A percentile compares a stretch with the other conserved stretches of the same genome.
Evolutionary conservation across 2,888 invertebrate species (phyloP).

Genomic region (Troglohyphantes excavatus): DNA sequence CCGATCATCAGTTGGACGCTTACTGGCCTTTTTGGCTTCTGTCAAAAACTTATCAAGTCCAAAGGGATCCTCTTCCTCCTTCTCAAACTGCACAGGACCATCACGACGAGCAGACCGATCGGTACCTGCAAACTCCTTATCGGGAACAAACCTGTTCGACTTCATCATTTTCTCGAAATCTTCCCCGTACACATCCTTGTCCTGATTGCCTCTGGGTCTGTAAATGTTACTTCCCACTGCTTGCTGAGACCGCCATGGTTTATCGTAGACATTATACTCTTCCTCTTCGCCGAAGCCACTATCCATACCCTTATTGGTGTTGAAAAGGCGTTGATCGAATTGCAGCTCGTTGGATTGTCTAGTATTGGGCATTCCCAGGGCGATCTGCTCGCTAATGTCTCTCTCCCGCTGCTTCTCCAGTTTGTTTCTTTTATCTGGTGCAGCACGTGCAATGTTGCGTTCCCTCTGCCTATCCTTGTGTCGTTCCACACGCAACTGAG

Average conservation of each 20-base stretch:
- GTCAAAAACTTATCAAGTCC: slow-evolving; percentile 99
- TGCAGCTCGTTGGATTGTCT: slow-evolving; percentile 90
- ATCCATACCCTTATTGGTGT: slow-evolving; percentile 94
- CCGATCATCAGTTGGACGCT: slow-evolving; percentile 82
- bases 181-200: slow-evolving; percentile 92
- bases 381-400: slow-evolving; percentile 99
- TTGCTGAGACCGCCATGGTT: slow-evolving; percentile 96
- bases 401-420: slow-evolving; percentile 95
- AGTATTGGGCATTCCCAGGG: slow-evolving; percentile 94
- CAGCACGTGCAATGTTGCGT: slow-evolving; percentile 94
- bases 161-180: slow-evolving; percentile 94
- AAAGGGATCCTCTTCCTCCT: slow-evolving; percentile 93
- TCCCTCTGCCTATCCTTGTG: slow-evolving; percentile 96
- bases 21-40: slow-evolving; percentile 94
- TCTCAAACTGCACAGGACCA: slow-evolving; percentile 97
- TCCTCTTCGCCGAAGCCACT: slow-evolving; percentile 98
- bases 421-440: slow-evolving; percentile 94
- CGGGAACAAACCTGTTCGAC: slow-evolving; percentile 96
- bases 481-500: slow-evolving; percentile 92
- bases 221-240: slow-evolving; percentile 94
- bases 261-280: slow-evolving; percentile 98
- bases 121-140: slow-evolving; percentile 97
- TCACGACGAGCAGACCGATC: slow-evolving; percentile 89
- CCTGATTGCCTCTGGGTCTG: slow-evolving; percentile 89
- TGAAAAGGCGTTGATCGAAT: slow-evolving; percentile 98